Evolutionary conservation across 2,888 invertebrate genomes (phyloP), one percentile per base, ranked within the genome.

Genomic region (Rhaphigaster nebulosa): DNA sequence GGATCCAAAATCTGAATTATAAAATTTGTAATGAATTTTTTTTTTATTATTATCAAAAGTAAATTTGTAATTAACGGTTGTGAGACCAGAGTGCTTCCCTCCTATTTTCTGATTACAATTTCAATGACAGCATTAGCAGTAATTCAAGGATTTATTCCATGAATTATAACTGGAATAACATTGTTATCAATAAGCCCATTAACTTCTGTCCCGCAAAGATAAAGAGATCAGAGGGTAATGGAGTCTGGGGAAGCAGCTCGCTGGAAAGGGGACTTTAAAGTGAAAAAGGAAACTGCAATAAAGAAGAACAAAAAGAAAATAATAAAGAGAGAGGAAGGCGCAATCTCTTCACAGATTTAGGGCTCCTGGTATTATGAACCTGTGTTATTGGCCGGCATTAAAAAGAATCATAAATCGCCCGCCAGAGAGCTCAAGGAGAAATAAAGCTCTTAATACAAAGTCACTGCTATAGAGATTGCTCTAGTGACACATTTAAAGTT

Each of bases 251-350:
- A 15, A 10, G 70, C 34, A 76, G 34, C 70, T 23, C 1, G 38
- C 70, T 76, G 34, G 70, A 76, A 76, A 20, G 38, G 23, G 70
- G 70, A 76, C 70, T 76, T 76, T 76, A 76, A 76, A 76, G 70
- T 76, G 70, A 76, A 76, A 76, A 76, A 76, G 70, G 34, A 76
- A 76, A 76, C 70, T 76, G 70, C 20, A 76, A 76, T 76, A 76
- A 76, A 76, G 70, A 76, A 76, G 70, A 76, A 38, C 70, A 76
- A 76, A 76, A 76, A 76, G 34, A 76, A 76, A 76, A 76, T 76
- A 76, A 76, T 76, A 76, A 76, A 38, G 70, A 34, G 70, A 34
- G 65, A 76, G 23, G 10, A 29, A 38, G 20, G 70, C 70, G 38
- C 70, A 76, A 76, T 76, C 70, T 76, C 38, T 38, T 76, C 70